A percentile compares a stretch with the other conserved stretches of the same genome.
Conservation (phyloP, 2,888 invertebrate species). For the Sepiola atlantica region DNA sequence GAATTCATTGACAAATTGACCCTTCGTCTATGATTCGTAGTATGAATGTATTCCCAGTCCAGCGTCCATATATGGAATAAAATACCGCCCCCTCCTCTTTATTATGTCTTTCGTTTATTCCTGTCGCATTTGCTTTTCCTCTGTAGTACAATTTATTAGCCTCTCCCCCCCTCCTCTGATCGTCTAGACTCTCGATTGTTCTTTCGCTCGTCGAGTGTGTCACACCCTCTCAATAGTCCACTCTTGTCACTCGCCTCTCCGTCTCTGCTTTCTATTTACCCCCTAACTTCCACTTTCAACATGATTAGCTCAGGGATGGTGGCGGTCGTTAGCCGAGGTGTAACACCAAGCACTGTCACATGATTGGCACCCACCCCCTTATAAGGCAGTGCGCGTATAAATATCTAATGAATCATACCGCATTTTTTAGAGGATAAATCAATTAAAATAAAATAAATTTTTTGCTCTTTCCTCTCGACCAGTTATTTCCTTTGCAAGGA, state of each 20-base stretch:
- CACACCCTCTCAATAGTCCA: neutral
- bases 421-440: neutral
- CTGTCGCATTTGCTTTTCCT: neutral
- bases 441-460: neutral
- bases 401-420: slow-evolving; percentile 46
- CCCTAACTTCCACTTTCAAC: neutral
- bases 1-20: slow-evolving; percentile 14
- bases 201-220: neutral
- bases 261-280: neutral
- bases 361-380: slow-evolving; percentile 46
- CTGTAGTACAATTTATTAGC: neutral
- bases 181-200: neutral
- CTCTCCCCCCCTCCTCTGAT: neutral
- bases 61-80: slow-evolving; percentile 42
- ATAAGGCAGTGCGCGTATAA: slow-evolving; percentile 45
- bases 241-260: neutral
- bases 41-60: neutral
- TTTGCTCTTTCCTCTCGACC: neutral
- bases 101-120: neutral
- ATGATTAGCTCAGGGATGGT: neutral
- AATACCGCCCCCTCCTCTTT: slow-evolving; percentile 34
- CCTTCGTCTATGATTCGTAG: neutral
- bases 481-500: neutral
- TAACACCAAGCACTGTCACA: slow-evolving; percentile 35
- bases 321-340: slow-evolving; percentile 35